Evolutionary conservation across 2,113 vertebrate species (phyloP), one percentile per base, ranked within the genome.

Genomic region (Natator depressus): DNA sequence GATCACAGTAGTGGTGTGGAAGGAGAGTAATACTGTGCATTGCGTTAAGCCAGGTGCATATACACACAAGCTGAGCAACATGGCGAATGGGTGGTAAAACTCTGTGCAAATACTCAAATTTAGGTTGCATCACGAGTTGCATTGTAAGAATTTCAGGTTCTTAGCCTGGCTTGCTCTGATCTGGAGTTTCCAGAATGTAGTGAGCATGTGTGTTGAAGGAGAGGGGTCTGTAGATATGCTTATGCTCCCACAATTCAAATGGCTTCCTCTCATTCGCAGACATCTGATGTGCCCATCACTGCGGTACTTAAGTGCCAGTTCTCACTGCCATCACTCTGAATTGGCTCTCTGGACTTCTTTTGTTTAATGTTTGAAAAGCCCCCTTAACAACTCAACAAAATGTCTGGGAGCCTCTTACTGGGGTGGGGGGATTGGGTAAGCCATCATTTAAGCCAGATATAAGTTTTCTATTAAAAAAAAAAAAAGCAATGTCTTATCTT

Each of bases 151-250:
- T 83, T 86, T 82, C 50, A 81, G 12, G 10, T 91, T 92, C 59
- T 20, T 80, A 90, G 82, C 92, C 84, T 91, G 49, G 50, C 53
- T 88, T 93, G 89, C 80, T 88, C 65, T 88, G 89, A 85, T 80
- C 50, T 38, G 17, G 35, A 49, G 59, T 19, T 35, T 89, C 84
- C 91, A 90, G 81, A 65, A 1, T 5, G 72, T 9, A 12, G 20
- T 42, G 72, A 75, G n/a, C 38, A 75, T 10, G 5, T 12, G n/a
- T 38, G 2, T 24, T 46, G 38, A 42, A 75, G 38, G 9, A 42
- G 38, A 25, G 72, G n/a, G n/a, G 10, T 46, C 46, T 88, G 9
- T n/a, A 35, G 84, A 54, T 89, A 20, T 20, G 31, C 49, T 31
- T 81, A 24, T 81, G 57, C 65, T 95, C 25, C 83, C 38, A 10